Evolutionary conservation across 1,140 invertebrate species (phyloP).

Genomic region (Nebria ingens): DNA sequence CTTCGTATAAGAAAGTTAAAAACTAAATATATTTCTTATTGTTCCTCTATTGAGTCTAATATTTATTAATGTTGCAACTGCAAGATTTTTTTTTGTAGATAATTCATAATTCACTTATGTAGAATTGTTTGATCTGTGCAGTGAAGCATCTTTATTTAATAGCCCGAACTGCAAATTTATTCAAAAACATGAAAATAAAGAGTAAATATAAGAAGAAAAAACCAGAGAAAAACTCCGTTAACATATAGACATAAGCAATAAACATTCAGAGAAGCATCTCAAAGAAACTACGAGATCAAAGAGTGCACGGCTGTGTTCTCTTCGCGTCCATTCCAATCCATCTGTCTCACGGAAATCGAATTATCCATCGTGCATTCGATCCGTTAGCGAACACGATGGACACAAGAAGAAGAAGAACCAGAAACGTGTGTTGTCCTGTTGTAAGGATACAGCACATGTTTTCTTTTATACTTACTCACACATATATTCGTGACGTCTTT

Average conservation of each 20-base stretch:
- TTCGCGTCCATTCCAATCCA: conserved; percentile 1
- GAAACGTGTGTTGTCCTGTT: not conserved
- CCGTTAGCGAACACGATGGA: too few relatives aligned
- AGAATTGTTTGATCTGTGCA: not conserved
- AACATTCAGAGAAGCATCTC: not conserved
- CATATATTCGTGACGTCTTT: too few relatives aligned
- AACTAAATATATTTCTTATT: too few relatives aligned
- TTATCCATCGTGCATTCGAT: not conserved
- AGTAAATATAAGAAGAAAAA: not conserved
- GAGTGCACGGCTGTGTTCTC: not conserved
- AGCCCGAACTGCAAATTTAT: not conserved
- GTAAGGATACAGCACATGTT: too few relatives aligned
- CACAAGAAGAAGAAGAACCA: too few relatives aligned
- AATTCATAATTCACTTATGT: not conserved
- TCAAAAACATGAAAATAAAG: not conserved
- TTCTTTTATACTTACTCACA: too few relatives aligned
- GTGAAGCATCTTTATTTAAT: not conserved
- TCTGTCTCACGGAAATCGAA: not conserved
- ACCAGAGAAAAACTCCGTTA: not conserved
- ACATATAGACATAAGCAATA: not conserved
- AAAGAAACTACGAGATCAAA: conserved; percentile 2
- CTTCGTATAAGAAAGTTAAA: too few relatives aligned
- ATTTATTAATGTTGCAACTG: too few relatives aligned
- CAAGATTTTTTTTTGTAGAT: too few relatives aligned
- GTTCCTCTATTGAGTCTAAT: too few relatives aligned